Evolutionary conservation across 2,888 invertebrate species (phyloP).

Genomic region (Ophioninae sp.): DNA sequence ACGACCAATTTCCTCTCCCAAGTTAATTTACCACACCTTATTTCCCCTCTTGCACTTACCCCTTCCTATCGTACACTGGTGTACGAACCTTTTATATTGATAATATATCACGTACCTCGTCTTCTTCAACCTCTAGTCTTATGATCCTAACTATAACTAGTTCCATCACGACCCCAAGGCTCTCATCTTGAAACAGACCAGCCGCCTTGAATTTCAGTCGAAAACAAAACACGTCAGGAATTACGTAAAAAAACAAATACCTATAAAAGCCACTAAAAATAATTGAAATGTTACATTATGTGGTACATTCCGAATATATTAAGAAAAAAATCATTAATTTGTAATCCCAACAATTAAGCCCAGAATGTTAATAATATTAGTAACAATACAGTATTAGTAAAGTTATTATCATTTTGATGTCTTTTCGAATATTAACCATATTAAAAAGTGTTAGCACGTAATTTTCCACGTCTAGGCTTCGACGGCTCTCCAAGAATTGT

Average conservation of each 20-base stretch:
- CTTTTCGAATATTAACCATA: slow-evolving; percentile 79
- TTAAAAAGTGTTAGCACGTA: slow-evolving; percentile 83
- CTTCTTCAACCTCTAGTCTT: slow-evolving; percentile 81
- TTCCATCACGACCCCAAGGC: slow-evolving; percentile 82
- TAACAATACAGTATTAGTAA: too few species aligned
- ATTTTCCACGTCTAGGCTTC: slow-evolving; percentile 82
- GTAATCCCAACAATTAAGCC: too few species aligned
- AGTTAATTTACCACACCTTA: slow-evolving; percentile 52
- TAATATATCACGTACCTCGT: slow-evolving; percentile 75
- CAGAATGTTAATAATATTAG: too few species aligned
- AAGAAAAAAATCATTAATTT: too few species aligned
- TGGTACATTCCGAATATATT: too few species aligned
- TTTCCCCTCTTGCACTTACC: not conserved
- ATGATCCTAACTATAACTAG: slow-evolving; percentile 83
- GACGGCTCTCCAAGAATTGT: slow-evolving; percentile 82
- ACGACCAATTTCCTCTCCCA: slow-evolving; percentile 45
- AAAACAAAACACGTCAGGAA: not conserved
- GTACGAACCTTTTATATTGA: slow-evolving; percentile 46
- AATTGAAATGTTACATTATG: too few species aligned
- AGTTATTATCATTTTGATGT: not conserved
- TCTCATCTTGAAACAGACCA: slow-evolving; percentile 75
- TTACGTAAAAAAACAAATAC: too few species aligned
- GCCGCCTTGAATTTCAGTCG: slow-evolving; percentile 71
- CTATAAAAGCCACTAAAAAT: too few species aligned
- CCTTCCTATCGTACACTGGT: not conserved